Percentiles rank a stretch among this genome's conserved stretches.
Conservation (phyloP, 2,888 invertebrate genomes). For the Drosophila dives region DNA sequence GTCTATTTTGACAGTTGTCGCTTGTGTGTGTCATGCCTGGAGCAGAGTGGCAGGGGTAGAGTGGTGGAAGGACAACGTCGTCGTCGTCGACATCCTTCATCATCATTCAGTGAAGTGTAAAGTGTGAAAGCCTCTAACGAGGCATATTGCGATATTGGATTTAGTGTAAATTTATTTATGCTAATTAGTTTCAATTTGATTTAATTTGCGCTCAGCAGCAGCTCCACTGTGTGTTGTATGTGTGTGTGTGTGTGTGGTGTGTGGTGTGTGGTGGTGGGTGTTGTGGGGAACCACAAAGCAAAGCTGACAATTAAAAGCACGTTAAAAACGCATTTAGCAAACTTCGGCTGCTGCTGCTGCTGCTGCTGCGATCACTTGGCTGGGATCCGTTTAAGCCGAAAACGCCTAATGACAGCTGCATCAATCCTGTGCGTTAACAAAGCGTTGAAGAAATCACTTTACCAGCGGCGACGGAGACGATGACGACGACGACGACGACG, state of each 20-base stretch:
- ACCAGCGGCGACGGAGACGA: slow-evolving; percentile 82
- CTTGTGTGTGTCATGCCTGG: slow-evolving; percentile 62
- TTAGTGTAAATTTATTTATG: slow-evolving; percentile 79
- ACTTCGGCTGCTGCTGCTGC: slow-evolving; percentile 23
- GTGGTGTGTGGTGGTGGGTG: neutral
- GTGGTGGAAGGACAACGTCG: neutral
- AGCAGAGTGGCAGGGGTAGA: neutral
- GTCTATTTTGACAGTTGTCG: slow-evolving; percentile 78
- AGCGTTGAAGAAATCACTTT: slow-evolving; percentile 84
- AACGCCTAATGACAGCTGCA: slow-evolving; percentile 80
- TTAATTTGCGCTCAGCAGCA: slow-evolving; percentile 67
- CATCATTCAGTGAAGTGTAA: slow-evolving; percentile 65
- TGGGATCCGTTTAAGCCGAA: slow-evolving; percentile 70
- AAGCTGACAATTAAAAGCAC: slow-evolving; percentile 82
- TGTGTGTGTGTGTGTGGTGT: neutral
- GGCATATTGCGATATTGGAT: slow-evolving; percentile 75
- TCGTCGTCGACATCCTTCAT: slow-evolving; percentile 30
- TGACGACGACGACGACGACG: slow-evolving; percentile 66
- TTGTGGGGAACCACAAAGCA: slow-evolving; percentile 41
- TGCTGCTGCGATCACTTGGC: slow-evolving; percentile 3
- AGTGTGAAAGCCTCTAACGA: slow-evolving; percentile 77
- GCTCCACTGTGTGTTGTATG: neutral
- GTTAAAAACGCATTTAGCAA: slow-evolving; percentile 83
- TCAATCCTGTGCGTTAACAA: slow-evolving; percentile 83
- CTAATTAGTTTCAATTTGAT: slow-evolving; percentile 79